phyloP scores from a whole-genome alignment of 2,888 invertebrate genomes.

The Sicus ferrugineus region DNA sequence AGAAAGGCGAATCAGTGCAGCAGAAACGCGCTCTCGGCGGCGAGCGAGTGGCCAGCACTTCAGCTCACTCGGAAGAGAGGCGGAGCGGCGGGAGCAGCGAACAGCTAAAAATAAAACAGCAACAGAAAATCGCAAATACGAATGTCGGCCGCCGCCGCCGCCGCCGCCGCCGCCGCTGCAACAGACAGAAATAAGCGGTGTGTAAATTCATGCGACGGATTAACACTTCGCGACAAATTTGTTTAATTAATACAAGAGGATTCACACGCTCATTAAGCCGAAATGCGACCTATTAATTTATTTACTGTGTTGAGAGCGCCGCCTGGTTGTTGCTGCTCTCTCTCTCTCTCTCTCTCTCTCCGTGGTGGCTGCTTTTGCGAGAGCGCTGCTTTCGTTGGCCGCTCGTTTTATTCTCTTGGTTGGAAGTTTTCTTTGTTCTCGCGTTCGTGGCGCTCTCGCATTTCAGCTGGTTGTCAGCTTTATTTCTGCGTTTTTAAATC shows the following conservation, averaged over 20 bases:
- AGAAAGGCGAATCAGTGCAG: background rate
- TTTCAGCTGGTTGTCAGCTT: too few relatives aligned
- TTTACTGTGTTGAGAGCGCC: background rate
- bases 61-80: background rate
- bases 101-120: background rate
- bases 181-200: background rate
- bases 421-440: too few relatives aligned
- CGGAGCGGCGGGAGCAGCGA: background rate
- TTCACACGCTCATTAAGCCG: slow-evolving; percentile 30
- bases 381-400: too few relatives aligned
- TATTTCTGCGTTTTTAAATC: background rate
- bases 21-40: too few relatives aligned
- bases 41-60: too few relatives aligned
- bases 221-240: slow-evolving; percentile 33
- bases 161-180: background rate
- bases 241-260: slow-evolving; percentile 29
- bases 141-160: background rate
- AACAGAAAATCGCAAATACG: background rate
- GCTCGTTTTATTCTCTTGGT: too few relatives aligned
- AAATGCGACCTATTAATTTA: slow-evolving; percentile 20
- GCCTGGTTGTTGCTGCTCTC: background rate
- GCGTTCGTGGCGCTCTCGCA: too few relatives aligned
- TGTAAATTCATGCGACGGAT: slow-evolving; percentile 26
- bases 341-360: too few relatives aligned
- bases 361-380: too few relatives aligned